phyloP scores from a whole-genome alignment of 2,113 vertebrate genomes.

The Austrofundulus limnaeus region DNA sequence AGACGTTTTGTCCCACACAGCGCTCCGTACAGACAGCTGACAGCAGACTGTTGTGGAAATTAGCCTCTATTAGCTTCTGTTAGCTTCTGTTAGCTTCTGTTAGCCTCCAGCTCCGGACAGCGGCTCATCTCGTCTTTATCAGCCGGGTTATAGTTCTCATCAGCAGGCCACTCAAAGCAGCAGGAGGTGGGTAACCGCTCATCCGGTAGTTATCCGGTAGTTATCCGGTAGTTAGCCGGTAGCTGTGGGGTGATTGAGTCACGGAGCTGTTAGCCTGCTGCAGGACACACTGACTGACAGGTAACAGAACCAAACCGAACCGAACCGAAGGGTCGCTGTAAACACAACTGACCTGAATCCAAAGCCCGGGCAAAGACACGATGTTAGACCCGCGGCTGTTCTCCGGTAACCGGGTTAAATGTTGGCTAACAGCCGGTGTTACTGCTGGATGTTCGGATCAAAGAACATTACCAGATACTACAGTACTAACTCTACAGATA shows the following conservation, averaged over 20 bases:
- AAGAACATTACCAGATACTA: too few relatives aligned
- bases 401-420: not conserved
- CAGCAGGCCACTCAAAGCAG: not conserved
- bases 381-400: not conserved
- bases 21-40: constrained; percentile 55
- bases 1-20: not conserved
- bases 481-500: not conserved
- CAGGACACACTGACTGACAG: not conserved
- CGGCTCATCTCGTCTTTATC: not conserved
- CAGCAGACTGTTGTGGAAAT: constrained; percentile 39
- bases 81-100: not conserved
- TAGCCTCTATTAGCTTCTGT: too few relatives aligned
- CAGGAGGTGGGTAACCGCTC: not conserved
- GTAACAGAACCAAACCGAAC: not conserved
- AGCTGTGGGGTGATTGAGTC: constrained; percentile 2
- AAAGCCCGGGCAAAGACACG: not conserved
- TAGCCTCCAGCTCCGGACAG: constrained; percentile 7
- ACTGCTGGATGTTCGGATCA: not conserved
- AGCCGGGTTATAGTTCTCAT: too few relatives aligned
- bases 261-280: constrained; percentile 15
- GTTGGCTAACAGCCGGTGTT: not conserved
- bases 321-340: fast-evolving
- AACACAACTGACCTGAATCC: not conserved
- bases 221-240: not conserved
- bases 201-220: constrained; percentile 24